These are phyloP conservation scores for Camptogramma bilineatum DNA, from an alignment of 2,888 invertebrate genomes.

Conservation along the genomic window DNA sequence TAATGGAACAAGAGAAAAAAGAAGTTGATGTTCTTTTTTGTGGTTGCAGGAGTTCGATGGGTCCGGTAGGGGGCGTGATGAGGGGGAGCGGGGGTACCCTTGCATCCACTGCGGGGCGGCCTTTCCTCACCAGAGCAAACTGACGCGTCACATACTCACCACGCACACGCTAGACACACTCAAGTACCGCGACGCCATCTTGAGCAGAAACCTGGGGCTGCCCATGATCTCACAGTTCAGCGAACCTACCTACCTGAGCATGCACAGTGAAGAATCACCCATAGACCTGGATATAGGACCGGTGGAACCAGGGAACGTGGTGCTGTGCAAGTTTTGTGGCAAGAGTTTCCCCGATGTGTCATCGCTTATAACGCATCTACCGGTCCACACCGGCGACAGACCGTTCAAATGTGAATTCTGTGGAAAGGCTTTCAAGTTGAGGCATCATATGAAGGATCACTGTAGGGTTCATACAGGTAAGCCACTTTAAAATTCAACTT, in stretches of 20 bases:
- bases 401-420: slow-evolving; percentile 98
- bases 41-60: slow-evolving; percentile 97
- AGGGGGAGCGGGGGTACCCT: slow-evolving; percentile 87
- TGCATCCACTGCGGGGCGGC: slow-evolving; percentile 96
- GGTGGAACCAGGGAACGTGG: slow-evolving; percentile 90
- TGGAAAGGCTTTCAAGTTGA: slow-evolving; percentile 96
- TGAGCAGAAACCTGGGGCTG: slow-evolving; percentile 72
- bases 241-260: slow-evolving; percentile 76
- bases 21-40: slow-evolving; percentile 94
- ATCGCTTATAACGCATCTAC: slow-evolving; percentile 94
- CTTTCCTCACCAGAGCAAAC: slow-evolving; percentile 96
- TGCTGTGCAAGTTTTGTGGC: slow-evolving; percentile 96
- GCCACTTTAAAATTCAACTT: slow-evolving; percentile 43
- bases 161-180: slow-evolving; percentile 95
- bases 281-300: slow-evolving; percentile 84
- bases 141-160: slow-evolving; percentile 95
- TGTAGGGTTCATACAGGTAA: slow-evolving; percentile 95
- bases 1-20: slow-evolving; percentile 85
- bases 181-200: slow-evolving; percentile 91
- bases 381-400: slow-evolving; percentile 95
- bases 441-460: slow-evolving; percentile 98
- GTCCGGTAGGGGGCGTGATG: slow-evolving; percentile 85
- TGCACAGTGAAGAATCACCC: slow-evolving; percentile 86
- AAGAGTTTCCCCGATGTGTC: slow-evolving; percentile 96
- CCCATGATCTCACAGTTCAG: slow-evolving; percentile 79